Base-by-base conservation (phyloP, 2,888 invertebrate species). In the Diplazon laetatorius region DNA sequence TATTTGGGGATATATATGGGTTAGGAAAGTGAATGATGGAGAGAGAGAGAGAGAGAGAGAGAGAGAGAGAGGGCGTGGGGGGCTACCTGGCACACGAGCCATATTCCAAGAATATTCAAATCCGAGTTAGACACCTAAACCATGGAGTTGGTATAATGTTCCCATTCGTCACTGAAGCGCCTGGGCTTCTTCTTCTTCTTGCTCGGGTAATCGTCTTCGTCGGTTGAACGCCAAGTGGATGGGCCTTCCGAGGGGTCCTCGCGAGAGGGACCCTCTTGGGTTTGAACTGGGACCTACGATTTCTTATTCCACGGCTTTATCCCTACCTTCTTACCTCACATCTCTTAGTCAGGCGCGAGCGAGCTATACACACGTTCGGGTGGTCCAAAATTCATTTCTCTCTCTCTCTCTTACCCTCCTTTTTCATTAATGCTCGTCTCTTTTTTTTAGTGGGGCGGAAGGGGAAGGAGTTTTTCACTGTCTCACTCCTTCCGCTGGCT, bases 161-260 rank as follows among this genome's bases (percentile, higher is more conserved):
- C 84, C 82, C 88, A 88, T 88, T 84, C 84, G 88, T 88, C 88
- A 87, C 79, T 71, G 83, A 83, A 77, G 69, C 84, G 84, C 84
- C 78, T 81, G 71, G n/a, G n/a, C 66, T 76, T 74, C 76, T 78
- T 72, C 80, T 70, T 76, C 69, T 78, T 35, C 59, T 59, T 44
- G 70, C 60, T n/a, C n/a, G n/a, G n/a, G n/a, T n/a, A n/a, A n/a
- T n/a, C n/a, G n/a, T n/a, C n/a, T n/a, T n/a, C n/a, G n/a, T n/a
- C n/a, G n/a, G n/a, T 59, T 39, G 20, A 39, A 20, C 20, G 12
- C 59, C 18, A 5, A 57, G n/a, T n/a, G 12, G 59, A 16, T n/a
- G 18, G 59, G 59, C 18, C 59, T n/a, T 10, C 59, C 30, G 14
- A 37, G 50, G 60, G 70, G 48, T 25, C 72, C 72, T 52, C 70